Base-by-base conservation (phyloP, 2,113 vertebrate genomes). In the Periophthalmodon schlosseri region DNA sequence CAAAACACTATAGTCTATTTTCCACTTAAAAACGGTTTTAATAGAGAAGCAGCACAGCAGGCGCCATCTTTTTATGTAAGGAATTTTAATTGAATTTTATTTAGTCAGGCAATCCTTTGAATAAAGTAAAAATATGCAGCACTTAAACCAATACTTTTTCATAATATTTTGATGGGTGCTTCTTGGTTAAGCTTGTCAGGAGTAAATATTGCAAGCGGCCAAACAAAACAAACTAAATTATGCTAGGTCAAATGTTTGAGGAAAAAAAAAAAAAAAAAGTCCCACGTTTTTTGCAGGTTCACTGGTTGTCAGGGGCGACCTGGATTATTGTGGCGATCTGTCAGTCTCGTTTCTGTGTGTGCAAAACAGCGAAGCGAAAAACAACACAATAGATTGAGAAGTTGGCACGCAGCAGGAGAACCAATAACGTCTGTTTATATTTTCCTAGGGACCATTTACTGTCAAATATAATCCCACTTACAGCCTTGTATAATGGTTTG, bases 391-490 rank as follows among this genome's bases (percentile, higher is more conserved):
- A 70, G 67, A 81, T 70, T 72, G 66, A 28, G 56, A 34, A 54
- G 70, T 68, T 88, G 88, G 83, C 86, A 82, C 68, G 57, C 44
- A 3, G 54, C 5, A 65, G 66, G 85, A 64, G 84, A 80, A 78
- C 75, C 78, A 84, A 87, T 90, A 87, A 85, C 82, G 68, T 70
- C 44, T 23, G 73, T 78, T 80, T 72, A 77, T 81, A 84, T 87
- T 86, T 87, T 91, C 71, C 82, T 76, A 75, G 79, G 75, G 78
- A 78, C 73, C 79, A 70, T 83, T 87, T 64, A 34, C 77, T 88
- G 81, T 87, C 86, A 90, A 85, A 86, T 87, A 85, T 78, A 91
- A 85, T 83, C 74, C 50, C 70, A 81, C 76, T 84, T 82, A 80
- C 78, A 82, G 75, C 78, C 72, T 68, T 56, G 77, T 78, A 63